Base-by-base conservation (phyloP, 2,113 vertebrate genomes). In the Cynocephalus volans region DNA sequence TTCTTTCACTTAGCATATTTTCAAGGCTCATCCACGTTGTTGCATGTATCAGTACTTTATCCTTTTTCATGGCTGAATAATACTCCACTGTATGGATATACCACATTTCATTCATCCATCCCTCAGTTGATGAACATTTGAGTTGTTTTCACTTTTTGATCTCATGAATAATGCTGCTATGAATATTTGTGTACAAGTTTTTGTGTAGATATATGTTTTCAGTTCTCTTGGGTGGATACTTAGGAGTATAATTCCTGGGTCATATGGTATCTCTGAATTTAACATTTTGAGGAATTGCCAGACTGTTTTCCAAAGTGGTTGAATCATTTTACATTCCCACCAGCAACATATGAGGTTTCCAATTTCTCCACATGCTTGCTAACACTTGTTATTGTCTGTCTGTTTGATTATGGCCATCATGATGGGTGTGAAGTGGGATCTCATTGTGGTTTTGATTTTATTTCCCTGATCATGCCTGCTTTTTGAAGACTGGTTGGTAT, bases 91-190 rank as follows among this genome's bases (percentile, higher is more conserved):
- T 54, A 85, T 89, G 28, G 48, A 83, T 79, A 79, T 82, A 36
- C 24, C 21, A 60, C 18, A 87, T 97, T 95, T 95, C 83, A 76
- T 65, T 90, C 90, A 90, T 88, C 54, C 56, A 28, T 85, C 94
- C 48, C 73, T 94, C 24, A 50, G 13, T 31, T 95, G 75, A 64
- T 87, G n/a, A 28, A 45, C 31, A 83, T 62, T 83, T 91, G 70
- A 6, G 24, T 84, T 81, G 28, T 80, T 96, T 95, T 50, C 14
- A 80, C 21, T 92, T 92, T 86, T 88, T 92, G 23, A 52, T 76
- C 13, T 88, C 64, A 75, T 81, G 65, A 94, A 50, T 85, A 88
- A 76, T 76, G 17, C 19, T 92, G 48, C 26, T 88, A 14, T 65
- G n/a, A 90, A 58, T 48, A 81, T 79, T 84, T 77, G 62, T 87